phyloP scores from a whole-genome alignment of 2,888 invertebrate species.

The Leptinotarsa tumamoca region DNA sequence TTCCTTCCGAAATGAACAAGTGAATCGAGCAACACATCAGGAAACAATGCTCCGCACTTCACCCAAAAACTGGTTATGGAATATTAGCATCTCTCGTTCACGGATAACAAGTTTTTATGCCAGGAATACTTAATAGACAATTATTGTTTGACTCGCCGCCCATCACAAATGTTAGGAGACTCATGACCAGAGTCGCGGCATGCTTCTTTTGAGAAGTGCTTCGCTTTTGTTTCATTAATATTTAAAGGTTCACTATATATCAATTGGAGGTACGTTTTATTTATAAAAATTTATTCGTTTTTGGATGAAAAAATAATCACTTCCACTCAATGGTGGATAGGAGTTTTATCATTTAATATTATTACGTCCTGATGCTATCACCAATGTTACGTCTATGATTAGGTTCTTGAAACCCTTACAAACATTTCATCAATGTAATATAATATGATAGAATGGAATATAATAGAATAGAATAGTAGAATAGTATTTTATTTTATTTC shows the following conservation, averaged over 20 bases:
- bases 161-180: conserved; percentile 20
- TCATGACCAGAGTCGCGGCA: not conserved
- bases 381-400: no score
- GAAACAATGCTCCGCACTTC: conserved; percentile 1
- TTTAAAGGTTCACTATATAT: not conserved
- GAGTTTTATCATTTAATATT: no score
- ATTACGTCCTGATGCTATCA: no score
- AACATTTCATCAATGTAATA: no score
- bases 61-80: conserved; percentile 55
- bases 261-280: no score
- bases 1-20: not conserved
- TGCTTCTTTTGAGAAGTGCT: not conserved
- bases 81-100: conserved; percentile 58
- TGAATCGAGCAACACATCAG: not conserved
- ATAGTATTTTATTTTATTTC: no score
- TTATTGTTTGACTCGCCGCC: conserved; percentile 46
- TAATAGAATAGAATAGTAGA: no score
- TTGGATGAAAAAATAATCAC: no score
- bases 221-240: not conserved
- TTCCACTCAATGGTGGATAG: no score
- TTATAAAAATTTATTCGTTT: no score
- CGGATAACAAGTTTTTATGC: conserved; percentile 59
- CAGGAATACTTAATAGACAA: conserved; percentile 47
- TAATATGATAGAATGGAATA: no score
- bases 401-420: no score